These are phyloP conservation scores for Pherbina coryleti DNA, from an alignment of 2,888 invertebrate species.

Conservation along the genomic window DNA sequence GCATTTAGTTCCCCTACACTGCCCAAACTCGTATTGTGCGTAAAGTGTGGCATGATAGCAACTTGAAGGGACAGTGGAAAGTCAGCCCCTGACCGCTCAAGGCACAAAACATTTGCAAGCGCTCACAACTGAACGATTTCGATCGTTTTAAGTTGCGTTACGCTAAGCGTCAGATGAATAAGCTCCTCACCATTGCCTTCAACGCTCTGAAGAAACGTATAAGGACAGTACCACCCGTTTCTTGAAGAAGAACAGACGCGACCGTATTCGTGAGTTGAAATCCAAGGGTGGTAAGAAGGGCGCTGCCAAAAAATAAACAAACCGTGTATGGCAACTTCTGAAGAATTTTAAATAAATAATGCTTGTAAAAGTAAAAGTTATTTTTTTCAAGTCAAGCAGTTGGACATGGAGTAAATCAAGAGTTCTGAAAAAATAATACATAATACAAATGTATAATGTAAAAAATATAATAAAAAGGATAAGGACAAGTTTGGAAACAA, in stretches of 20 bases:
- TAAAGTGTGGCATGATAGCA: conserved; percentile 89
- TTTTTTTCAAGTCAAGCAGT: no score
- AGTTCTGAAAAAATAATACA: no score
- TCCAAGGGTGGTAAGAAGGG: conserved; percentile 68
- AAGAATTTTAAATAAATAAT: conserved; percentile 15
- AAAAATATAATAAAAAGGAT: no score
- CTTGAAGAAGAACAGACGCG: conserved; percentile 68
- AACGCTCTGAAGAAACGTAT: conserved; percentile 79
- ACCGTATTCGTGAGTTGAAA: conserved; percentile 64
- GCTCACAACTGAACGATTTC: conserved; percentile 89
- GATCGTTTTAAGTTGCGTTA: conserved; percentile 95
- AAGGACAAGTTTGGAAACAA: no score
- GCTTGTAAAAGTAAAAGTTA: conserved; percentile 13
- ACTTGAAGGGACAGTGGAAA: conserved; percentile 90
- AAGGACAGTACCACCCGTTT: conserved; percentile 73
- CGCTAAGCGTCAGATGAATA: conserved; percentile 88
- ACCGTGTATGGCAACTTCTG: background rate
- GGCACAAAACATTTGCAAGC: conserved; percentile 87
- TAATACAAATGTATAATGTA: no score
- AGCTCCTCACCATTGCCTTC: conserved; percentile 83
- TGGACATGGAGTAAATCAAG: no score
- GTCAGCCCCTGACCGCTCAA: conserved; percentile 92
- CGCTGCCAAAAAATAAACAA: conserved; percentile 70
- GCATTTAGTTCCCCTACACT: conserved; percentile 86
- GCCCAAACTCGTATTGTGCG: conserved; percentile 89